These are phyloP conservation scores for Danaus melanippus DNA, from an alignment of 1,140 invertebrate species.

Conservation along the genomic window DNA sequence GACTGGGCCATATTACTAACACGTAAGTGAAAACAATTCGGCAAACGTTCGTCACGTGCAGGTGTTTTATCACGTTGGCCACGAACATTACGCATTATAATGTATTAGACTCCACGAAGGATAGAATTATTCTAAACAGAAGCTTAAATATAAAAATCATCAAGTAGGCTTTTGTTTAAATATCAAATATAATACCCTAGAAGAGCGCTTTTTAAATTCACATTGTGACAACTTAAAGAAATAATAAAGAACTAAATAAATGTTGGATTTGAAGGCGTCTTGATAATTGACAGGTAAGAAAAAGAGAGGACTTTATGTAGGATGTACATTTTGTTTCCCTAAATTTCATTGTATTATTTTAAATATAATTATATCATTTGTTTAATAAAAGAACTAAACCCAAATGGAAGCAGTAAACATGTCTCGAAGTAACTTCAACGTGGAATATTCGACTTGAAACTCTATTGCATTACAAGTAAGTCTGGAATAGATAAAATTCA, in stretches of 20 bases:
- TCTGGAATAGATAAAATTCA: background rate
- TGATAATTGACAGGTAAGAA: too few species aligned
- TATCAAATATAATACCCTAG: too few species aligned
- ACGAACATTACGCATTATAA: constrained; percentile 26
- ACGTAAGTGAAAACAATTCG: constrained; percentile 16
- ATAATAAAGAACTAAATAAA: too few species aligned
- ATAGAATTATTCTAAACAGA: too few species aligned
- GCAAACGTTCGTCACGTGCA: constrained; percentile 24
- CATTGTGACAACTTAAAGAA: too few species aligned
- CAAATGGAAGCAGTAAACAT: constrained; percentile 5
- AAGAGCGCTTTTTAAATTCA: too few species aligned
- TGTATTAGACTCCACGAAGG: constrained; percentile 21
- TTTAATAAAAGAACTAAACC: constrained; percentile 1
- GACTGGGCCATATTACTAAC: constrained; percentile 12
- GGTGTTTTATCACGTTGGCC: constrained; percentile 27
- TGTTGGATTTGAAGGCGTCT: too few species aligned
- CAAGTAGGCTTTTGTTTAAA: too few species aligned
- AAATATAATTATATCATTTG: constrained; percentile 5
- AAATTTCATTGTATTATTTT: background rate
- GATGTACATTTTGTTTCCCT: too few species aligned
- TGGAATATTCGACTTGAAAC: background rate
- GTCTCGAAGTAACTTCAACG: background rate
- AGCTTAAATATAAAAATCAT: too few species aligned
- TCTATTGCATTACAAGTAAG: background rate
- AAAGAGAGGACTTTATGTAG: too few species aligned